These are phyloP conservation scores for Prunella himalayana DNA, from an alignment of 2,113 vertebrate species.

Conservation along the genomic window DNA sequence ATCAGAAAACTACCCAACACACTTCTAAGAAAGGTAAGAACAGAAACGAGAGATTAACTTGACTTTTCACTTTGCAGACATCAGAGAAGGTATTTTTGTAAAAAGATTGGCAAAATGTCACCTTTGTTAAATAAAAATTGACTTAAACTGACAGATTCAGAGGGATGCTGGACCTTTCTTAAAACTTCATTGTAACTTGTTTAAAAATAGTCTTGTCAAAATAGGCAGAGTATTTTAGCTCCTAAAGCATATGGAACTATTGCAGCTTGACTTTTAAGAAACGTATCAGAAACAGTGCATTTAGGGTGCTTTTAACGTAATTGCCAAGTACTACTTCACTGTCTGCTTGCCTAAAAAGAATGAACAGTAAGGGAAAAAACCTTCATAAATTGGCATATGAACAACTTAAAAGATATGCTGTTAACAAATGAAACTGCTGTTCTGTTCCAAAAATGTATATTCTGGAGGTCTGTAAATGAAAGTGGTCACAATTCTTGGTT, in stretches of 20 bases:
- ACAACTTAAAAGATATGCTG: neutral
- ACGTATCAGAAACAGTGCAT: neutral
- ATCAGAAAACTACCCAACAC: conserved; percentile 91
- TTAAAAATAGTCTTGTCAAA: neutral
- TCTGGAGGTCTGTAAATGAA: neutral
- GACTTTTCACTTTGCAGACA: neutral
- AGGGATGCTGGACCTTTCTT: neutral
- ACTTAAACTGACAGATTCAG: neutral
- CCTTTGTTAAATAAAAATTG: neutral
- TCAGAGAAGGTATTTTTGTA: neutral
- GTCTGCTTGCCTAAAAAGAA: neutral
- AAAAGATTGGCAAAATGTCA: neutral
- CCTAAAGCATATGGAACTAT: neutral
- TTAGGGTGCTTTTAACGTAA: neutral
- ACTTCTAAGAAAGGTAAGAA: conserved; percentile 83
- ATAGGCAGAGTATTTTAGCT: neutral
- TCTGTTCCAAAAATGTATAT: neutral
- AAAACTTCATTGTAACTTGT: neutral
- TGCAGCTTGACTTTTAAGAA: neutral
- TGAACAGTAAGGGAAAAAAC: neutral
- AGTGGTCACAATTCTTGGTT: neutral
- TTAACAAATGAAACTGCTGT: neutral
- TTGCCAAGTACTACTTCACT: neutral
- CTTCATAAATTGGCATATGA: neutral
- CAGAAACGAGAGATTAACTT: neutral